These are phyloP conservation scores for Apeira syringaria DNA, from an alignment of 2,888 invertebrate genomes.

Conservation along the genomic window DNA sequence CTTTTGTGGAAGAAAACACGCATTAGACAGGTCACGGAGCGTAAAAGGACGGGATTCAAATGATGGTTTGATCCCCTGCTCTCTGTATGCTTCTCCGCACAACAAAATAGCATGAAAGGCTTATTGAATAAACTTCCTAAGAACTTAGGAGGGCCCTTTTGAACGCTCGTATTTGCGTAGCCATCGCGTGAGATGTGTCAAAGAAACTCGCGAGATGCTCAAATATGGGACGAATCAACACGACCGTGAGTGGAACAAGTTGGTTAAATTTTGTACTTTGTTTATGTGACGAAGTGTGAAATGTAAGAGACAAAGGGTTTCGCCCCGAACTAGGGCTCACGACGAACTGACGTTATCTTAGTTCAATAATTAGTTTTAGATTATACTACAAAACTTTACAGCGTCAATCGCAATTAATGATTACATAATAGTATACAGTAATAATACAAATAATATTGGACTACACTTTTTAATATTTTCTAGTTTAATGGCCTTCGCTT, in stretches of 20 bases:
- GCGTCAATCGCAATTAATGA: too few relatives aligned
- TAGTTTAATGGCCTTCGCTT: too few relatives aligned
- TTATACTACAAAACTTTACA: too few relatives aligned
- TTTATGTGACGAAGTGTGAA: constrained; percentile 16
- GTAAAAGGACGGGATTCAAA: constrained; percentile 28
- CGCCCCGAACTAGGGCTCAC: too few relatives aligned
- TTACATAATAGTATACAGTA: too few relatives aligned
- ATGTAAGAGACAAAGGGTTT: not conserved
- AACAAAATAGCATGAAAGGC: constrained; percentile 33
- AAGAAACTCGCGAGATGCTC: constrained; percentile 50
- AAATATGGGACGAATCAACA: constrained; percentile 48
- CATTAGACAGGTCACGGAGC: constrained; percentile 24
- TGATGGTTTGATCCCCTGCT: constrained; percentile 31
- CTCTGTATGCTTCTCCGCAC: constrained; percentile 19
- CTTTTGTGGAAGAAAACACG: constrained; percentile 16
- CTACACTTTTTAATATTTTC: too few relatives aligned
- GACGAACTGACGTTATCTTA: too few relatives aligned
- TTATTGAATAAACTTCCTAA: constrained; percentile 46
- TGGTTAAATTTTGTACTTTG: constrained; percentile 34
- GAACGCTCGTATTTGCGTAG: constrained; percentile 49
- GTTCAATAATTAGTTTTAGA: too few relatives aligned
- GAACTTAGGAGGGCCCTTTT: constrained; percentile 43
- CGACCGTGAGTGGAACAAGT: constrained; percentile 26
- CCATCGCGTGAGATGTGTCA: constrained; percentile 60
- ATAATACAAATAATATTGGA: too few relatives aligned